phyloP scores from a whole-genome alignment of 2,113 vertebrate genomes.

The Dendropsophus ebraccatus region DNA sequence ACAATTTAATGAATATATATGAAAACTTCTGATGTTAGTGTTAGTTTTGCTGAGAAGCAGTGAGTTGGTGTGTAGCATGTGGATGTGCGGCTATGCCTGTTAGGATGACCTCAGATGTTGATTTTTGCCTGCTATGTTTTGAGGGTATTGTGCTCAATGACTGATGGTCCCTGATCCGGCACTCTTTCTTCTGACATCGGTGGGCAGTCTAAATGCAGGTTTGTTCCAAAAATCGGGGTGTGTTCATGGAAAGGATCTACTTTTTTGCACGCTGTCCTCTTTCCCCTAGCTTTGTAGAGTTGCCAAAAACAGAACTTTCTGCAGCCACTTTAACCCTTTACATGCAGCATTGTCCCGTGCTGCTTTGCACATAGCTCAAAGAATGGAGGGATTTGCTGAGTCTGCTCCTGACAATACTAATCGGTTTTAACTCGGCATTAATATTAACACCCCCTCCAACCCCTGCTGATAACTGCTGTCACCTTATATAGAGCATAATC shows the following conservation, averaged over 20 bases:
- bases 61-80: too few relatives aligned
- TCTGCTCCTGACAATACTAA: slow-evolving; percentile 44
- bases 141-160: too few relatives aligned
- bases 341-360: not conserved
- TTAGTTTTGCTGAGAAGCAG: too few relatives aligned
- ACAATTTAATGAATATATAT: too few relatives aligned
- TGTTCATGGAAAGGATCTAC: not conserved
- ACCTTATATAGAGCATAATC: slow-evolving; percentile 15
- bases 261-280: not conserved
- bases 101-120: too few relatives aligned
- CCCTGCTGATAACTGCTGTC: slow-evolving; percentile 2
- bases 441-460: slow-evolving; percentile 25
- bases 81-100: too few relatives aligned
- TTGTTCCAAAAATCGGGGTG: not conserved
- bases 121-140: too few relatives aligned
- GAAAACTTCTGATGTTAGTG: too few relatives aligned
- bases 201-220: not conserved
- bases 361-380: not conserved
- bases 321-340: not conserved
- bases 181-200: too few relatives aligned
- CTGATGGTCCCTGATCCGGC: too few relatives aligned
- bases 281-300: not conserved
- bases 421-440: slow-evolving; percentile 32
- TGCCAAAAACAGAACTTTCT: slow-evolving; percentile 12
- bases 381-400: slow-evolving; percentile 39